Conservation (phyloP, 2,113 vertebrate genomes). For the Gnathonemus longibarbis region DNA sequence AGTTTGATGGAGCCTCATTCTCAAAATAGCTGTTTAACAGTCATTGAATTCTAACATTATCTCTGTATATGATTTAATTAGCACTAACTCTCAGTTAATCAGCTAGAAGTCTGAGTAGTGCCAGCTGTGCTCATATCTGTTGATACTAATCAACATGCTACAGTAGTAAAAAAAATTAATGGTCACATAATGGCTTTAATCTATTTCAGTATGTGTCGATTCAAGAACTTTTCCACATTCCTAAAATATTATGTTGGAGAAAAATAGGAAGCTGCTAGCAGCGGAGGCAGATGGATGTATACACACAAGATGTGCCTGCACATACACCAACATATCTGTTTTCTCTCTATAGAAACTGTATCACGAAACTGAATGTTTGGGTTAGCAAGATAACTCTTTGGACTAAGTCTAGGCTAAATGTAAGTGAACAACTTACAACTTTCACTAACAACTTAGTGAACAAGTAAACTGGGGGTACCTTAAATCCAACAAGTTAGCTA, state of each 20-base stretch:
- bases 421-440: not conserved
- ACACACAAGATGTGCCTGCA: not conserved
- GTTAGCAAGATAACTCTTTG: not conserved
- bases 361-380: not conserved
- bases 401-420: not conserved
- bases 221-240: not conserved
- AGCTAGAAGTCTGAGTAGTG: not conserved
- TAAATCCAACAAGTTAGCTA: not conserved
- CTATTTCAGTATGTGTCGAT: not conserved
- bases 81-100: not conserved
- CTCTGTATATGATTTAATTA: not conserved
- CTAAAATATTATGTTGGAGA: not conserved
- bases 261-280: not conserved
- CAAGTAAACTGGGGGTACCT: not conserved
- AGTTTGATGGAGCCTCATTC: not conserved
- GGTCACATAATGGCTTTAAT: not conserved
- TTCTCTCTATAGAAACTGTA: not conserved
- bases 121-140: not conserved
- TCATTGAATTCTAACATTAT: not conserved
- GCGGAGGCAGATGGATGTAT: not conserved
- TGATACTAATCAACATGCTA: not conserved
- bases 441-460: too few species aligned
- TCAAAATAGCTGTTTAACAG: not conserved
- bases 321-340: not conserved
- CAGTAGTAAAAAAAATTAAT: not conserved